A percentile compares a stretch with the other conserved stretches of the same genome.
Evolutionary conservation across 2,797 vertebrate species (phyloP).

Genomic region (Nyctibius grandis): DNA sequence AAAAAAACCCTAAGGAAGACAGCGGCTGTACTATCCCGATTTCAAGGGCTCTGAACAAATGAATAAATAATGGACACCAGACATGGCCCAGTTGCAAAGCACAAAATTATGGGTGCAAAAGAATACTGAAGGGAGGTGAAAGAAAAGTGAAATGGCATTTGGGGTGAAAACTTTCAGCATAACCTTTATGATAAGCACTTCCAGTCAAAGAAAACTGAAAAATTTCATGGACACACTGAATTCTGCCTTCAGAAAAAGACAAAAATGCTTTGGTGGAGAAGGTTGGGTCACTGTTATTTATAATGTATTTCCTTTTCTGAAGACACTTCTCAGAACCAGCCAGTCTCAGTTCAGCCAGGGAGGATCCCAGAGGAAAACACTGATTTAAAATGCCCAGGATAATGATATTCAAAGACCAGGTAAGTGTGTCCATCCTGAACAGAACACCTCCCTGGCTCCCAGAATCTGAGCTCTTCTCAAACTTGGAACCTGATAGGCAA

Average conservation of each 20-base stretch:
- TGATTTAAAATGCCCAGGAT: background rate
- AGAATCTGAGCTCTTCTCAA: background rate
- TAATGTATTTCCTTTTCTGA: background rate
- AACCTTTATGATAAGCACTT: background rate
- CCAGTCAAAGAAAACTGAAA: background rate
- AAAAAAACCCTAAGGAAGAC: background rate
- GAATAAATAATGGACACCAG: background rate
- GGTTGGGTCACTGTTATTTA: background rate
- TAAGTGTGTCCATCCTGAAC: background rate
- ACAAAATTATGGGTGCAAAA: background rate
- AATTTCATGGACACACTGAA: background rate
- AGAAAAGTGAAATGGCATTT: background rate
- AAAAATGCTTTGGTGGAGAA: background rate
- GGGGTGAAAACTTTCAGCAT: background rate
- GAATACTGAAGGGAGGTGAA: background rate
- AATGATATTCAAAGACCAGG: background rate
- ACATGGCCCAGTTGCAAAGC: background rate
- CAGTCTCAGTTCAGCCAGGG: background rate
- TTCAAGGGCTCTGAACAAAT: background rate
- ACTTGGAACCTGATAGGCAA: background rate
- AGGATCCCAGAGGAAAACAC: background rate
- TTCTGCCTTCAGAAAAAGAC: background rate
- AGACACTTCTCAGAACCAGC: background rate
- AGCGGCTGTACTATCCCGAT: background rate
- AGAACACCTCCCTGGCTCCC: background rate